Evolutionary conservation across 2,797 vertebrate genomes (phyloP).

Genomic region (Cyprinella venusta): DNA sequence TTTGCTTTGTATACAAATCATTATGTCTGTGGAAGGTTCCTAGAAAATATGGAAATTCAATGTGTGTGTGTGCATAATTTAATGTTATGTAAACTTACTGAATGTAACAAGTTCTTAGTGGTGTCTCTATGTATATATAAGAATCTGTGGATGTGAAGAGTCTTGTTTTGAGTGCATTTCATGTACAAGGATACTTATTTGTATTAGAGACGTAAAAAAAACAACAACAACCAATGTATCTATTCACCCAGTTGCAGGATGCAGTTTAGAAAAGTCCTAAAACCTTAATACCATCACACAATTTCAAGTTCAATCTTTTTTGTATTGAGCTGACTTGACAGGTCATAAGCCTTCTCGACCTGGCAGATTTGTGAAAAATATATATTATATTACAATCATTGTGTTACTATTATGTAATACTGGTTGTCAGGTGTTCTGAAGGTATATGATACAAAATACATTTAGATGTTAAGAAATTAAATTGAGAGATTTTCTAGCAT

Average conservation of each 20-base stretch:
- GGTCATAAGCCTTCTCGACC: conserved; percentile 43
- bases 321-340: conserved; percentile 36
- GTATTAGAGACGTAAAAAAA: neutral
- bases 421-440: conserved; percentile 6
- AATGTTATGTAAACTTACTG: neutral
- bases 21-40: neutral
- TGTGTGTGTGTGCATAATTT: neutral
- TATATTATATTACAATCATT: too few relatives aligned
- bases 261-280: neutral
- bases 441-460: neutral
- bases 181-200: neutral
- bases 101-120: neutral
- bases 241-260: neutral
- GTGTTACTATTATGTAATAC: conserved; percentile 7
- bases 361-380: conserved; percentile 38
- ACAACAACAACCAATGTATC: neutral
- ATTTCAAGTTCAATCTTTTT: conserved; percentile 1
- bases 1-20: neutral
- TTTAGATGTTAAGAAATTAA: conserved; percentile 1
- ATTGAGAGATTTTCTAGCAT: neutral
- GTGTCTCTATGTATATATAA: conserved; percentile 11
- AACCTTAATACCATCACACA: neutral
- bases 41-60: neutral
- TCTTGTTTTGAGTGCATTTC: conserved; percentile 26
- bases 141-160: conserved; percentile 10